phyloP scores from a whole-genome alignment of 1,140 invertebrate species.

The Bombus terrestris region DNA sequence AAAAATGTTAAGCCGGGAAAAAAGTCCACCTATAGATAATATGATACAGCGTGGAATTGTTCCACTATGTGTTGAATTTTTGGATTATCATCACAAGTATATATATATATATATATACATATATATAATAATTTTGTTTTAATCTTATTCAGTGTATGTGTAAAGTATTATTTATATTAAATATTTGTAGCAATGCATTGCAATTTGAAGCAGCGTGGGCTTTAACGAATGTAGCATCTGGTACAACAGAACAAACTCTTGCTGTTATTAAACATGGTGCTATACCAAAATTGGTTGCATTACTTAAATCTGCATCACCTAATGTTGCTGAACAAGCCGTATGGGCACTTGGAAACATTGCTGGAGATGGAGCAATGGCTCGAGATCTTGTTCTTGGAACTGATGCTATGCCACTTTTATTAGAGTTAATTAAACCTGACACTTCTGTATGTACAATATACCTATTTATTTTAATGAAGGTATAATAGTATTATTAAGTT shows the following conservation, averaged over 20 bases:
- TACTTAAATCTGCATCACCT: slow-evolving; percentile 89
- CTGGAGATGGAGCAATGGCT: slow-evolving; percentile 91
- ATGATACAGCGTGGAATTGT: slow-evolving; percentile 95
- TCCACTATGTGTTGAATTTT: slow-evolving; percentile 91
- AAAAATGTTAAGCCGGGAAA: slow-evolving; percentile 95
- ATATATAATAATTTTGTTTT: slow-evolving; percentile 1
- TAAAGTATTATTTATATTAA: slow-evolving; percentile 24
- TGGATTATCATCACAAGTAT: slow-evolving; percentile 88
- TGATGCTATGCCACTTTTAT: slow-evolving; percentile 86
- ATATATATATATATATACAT: slow-evolving; percentile 76
- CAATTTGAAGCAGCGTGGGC: slow-evolving; percentile 99
- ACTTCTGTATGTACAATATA: slow-evolving; percentile 80
- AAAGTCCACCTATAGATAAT: slow-evolving; percentile 96
- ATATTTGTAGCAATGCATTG: slow-evolving; percentile 87
- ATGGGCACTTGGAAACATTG: slow-evolving; percentile 99
- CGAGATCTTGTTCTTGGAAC: slow-evolving; percentile 89
- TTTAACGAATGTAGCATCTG: slow-evolving; percentile 98
- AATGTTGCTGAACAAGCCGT: slow-evolving; percentile 98
- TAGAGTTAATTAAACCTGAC: slow-evolving; percentile 86
- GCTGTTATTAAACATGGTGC: slow-evolving; percentile 94
- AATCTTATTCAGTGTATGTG: slow-evolving; percentile 2
- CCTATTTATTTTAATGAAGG: slow-evolving; percentile 50
- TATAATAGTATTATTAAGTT: slow-evolving; percentile 3
- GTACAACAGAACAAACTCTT: slow-evolving; percentile 94
- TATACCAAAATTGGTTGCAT: slow-evolving; percentile 91